These are phyloP conservation scores for Callospermophilus lateralis DNA, from an alignment of 2,113 vertebrate genomes.

Conservation along the genomic window DNA sequence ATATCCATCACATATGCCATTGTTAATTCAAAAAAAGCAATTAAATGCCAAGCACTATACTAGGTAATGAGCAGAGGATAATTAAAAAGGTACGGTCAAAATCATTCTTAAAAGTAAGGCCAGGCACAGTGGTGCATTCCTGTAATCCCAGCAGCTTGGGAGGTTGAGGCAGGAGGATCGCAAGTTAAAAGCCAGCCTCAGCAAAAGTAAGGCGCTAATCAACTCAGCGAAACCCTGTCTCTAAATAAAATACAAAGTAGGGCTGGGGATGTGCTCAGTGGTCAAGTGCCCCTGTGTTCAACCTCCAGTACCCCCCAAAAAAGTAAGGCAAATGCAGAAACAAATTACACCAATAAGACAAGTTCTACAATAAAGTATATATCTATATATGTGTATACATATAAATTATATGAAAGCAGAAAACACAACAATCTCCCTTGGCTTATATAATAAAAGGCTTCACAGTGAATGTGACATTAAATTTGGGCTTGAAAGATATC, in stretches of 20 bases:
- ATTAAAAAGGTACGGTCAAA: conserved; percentile 12
- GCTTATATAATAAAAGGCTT: background rate
- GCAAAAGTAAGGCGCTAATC: too few species aligned
- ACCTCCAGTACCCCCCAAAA: background rate
- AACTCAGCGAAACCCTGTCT: too few species aligned
- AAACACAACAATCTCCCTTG: background rate
- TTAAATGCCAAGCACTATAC: background rate
- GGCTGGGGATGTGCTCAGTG: too few species aligned
- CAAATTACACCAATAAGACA: background rate
- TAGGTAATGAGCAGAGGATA: conserved; percentile 33
- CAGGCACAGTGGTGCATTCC: too few species aligned
- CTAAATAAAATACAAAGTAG: too few species aligned
- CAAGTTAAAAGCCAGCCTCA: too few species aligned
- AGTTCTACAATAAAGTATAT: background rate
- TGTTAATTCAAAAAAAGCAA: background rate
- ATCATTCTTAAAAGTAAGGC: background rate
- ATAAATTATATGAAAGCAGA: background rate
- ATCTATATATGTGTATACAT: background rate
- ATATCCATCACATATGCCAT: background rate
- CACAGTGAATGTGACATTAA: background rate
- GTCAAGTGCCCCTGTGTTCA: too few species aligned
- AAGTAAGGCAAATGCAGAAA: background rate
- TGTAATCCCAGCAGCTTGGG: too few species aligned
- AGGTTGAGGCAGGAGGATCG: too few species aligned
- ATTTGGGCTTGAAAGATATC: background rate